Conservation (phyloP, 1,140 invertebrate genomes). For the Bombus soroeensis region DNA sequence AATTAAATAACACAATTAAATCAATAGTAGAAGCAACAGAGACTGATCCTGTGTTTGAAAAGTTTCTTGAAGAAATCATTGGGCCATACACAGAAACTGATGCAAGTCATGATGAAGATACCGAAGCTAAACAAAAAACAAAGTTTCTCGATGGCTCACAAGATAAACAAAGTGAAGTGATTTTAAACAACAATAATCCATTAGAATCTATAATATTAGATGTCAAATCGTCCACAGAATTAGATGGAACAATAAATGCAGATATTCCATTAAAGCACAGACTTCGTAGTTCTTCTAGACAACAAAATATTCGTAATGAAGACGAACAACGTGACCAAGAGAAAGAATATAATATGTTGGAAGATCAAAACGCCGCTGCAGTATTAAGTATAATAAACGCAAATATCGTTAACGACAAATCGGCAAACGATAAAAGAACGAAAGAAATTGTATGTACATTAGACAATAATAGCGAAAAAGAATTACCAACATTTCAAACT, state of each 20-base stretch:
- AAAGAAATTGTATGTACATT: constrained; percentile 14
- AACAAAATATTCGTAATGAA: constrained; percentile 65
- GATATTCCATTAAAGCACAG: constrained; percentile 76
- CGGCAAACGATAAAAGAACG: constrained; percentile 29
- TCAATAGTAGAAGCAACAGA: constrained; percentile 79
- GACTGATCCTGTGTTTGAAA: constrained; percentile 81
- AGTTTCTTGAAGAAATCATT: constrained; percentile 80
- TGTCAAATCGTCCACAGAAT: constrained; percentile 7
- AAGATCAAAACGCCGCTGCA: constrained; percentile 79
- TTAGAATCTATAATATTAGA: constrained; percentile 21
- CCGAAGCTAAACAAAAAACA: constrained; percentile 39
- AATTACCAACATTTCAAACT: background rate
- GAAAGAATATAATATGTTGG: constrained; percentile 63
- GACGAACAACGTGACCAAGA: constrained; percentile 59
- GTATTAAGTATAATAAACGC: constrained; percentile 78
- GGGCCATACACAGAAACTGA: constrained; percentile 72
- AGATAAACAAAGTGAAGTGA: constrained; percentile 46
- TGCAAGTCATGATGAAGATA: constrained; percentile 75
- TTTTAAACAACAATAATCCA: constrained; percentile 17
- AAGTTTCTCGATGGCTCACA: constrained; percentile 8
- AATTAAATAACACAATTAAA: constrained; percentile 79
- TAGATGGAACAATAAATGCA: background rate
- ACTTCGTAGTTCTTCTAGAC: constrained; percentile 73
- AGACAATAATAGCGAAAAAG: constrained; percentile 7
- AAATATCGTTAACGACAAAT: constrained; percentile 60